Base-by-base conservation (phyloP, 2,113 vertebrate species). In the Nibea albiflora region DNA sequence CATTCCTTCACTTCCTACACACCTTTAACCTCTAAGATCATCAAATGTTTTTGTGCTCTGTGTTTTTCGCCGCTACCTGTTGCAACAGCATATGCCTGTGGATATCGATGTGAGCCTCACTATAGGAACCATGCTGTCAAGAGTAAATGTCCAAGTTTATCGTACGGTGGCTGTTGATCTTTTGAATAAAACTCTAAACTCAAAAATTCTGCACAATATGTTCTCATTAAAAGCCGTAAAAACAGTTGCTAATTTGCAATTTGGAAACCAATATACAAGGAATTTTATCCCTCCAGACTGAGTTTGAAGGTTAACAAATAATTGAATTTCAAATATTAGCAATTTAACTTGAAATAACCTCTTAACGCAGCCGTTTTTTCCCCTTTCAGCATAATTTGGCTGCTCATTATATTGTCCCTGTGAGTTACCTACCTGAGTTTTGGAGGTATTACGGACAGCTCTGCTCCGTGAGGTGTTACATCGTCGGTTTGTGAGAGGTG, bases 51-150 rank as follows among this genome's bases (percentile, higher is more conserved):
- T 35, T 14, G 3, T 44, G 14, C 53, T 26, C 6, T 24, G 26
- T 15, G 19, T 20, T 70, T 77, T 71, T 44, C 16, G 44, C 12
- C 17, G 53, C 39, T 68, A 74, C 50, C 50, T 72, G 52, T 80
- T 80, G 44, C 44, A 39, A 26, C 49, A 17, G 19, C 24, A 35
- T 26, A 9, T 47, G 5, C 20, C 31, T 39, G 12, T 46, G 5
- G 42, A 67, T 65, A 24, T 63, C 11, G 8, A 60, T 60, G 20
- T 42, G 6, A 49, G 20, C 11, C 50, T 65, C 12, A 47, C 49
- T 76, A 4, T n/a, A 54, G 22, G 16, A 54, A 44, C n/a, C 42
- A 72, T 67, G 52, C 73, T 42, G 19, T 20, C 31, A 28, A 28
- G 8, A 54, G 28, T 11, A 31, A 47, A 67, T 24, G 4, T 11